These are phyloP conservation scores for Eulemur rubriventer DNA, from an alignment of 2,797 vertebrate genomes.

Conservation along the genomic window DNA sequence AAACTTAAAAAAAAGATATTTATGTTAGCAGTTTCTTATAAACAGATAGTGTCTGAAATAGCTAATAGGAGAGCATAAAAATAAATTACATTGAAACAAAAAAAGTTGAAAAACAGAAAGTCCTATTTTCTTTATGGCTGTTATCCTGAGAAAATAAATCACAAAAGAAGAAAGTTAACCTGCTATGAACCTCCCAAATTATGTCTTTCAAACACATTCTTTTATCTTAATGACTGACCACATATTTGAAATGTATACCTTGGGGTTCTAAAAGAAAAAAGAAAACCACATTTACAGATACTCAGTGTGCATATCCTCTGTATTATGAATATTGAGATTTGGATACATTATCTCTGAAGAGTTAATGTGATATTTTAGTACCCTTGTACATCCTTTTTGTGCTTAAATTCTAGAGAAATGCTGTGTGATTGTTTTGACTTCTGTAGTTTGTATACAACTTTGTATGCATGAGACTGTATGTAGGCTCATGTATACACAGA, in stretches of 20 bases:
- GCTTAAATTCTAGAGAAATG: neutral
- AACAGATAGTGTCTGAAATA: neutral
- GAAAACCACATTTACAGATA: neutral
- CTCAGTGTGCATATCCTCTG: neutral
- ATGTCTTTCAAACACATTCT: neutral
- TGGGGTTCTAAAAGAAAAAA: neutral
- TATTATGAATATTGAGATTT: neutral
- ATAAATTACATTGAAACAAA: neutral
- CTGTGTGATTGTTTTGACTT: neutral
- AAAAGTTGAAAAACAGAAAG: neutral
- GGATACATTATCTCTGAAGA: neutral
- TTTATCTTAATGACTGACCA: neutral
- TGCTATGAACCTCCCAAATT: neutral
- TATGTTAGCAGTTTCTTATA: constrained; percentile 25
- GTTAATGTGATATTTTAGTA: neutral
- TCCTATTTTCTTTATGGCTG: neutral
- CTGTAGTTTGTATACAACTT: neutral
- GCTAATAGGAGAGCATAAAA: neutral
- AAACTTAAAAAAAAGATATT: neutral
- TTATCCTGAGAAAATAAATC: neutral
- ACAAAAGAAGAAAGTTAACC: neutral
- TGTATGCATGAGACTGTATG: too few species aligned
- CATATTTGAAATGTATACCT: neutral
- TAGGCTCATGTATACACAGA: neutral
- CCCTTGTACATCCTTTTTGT: neutral